A percentile compares a stretch with the other conserved stretches of the same genome.
phyloP scores from a whole-genome alignment of 2,113 vertebrate genomes.

The Notarius quadriscutis region DNA sequence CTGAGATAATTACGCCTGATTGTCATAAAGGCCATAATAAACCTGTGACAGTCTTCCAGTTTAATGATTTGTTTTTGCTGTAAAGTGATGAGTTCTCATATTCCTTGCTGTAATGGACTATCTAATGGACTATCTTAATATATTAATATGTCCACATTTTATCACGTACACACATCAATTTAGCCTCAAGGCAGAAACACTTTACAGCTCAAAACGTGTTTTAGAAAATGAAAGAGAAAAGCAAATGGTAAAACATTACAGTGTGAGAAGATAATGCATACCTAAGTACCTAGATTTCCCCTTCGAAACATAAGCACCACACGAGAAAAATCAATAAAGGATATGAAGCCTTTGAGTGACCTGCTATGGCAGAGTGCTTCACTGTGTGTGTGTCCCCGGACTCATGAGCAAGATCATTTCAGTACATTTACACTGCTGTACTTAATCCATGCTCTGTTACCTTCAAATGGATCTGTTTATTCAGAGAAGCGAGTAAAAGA shows the following conservation, averaged over 20 bases:
- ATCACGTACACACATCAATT: conserved; percentile 38
- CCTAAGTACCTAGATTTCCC: conserved; percentile 34
- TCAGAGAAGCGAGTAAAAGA: background rate
- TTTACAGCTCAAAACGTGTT: conserved; percentile 44
- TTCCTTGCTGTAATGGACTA: conserved; percentile 32
- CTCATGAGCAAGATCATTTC: background rate
- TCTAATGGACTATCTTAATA: conserved; percentile 42
- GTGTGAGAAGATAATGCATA: conserved; percentile 14
- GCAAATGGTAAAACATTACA: conserved; percentile 17
- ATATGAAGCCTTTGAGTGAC: conserved; percentile 62
- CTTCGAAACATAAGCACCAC: conserved; percentile 62
- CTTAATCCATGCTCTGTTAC: background rate
- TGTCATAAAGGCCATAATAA: conserved; percentile 33
- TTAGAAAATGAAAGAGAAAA: conserved; percentile 22
- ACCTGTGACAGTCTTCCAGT: conserved; percentile 39
- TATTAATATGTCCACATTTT: conserved; percentile 40
- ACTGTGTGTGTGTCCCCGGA: background rate
- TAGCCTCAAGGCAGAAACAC: conserved; percentile 1
- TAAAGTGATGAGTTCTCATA: conserved; percentile 36
- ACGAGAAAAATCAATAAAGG: conserved; percentile 66
- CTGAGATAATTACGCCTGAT: conserved; percentile 43
- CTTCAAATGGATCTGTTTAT: background rate
- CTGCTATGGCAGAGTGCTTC: conserved; percentile 35
- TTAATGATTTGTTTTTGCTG: conserved; percentile 48
- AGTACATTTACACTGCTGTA: conserved; percentile 10